Conservation (phyloP, 64 coral and sea anemone species). For the Orbicella faveolata region DNA sequence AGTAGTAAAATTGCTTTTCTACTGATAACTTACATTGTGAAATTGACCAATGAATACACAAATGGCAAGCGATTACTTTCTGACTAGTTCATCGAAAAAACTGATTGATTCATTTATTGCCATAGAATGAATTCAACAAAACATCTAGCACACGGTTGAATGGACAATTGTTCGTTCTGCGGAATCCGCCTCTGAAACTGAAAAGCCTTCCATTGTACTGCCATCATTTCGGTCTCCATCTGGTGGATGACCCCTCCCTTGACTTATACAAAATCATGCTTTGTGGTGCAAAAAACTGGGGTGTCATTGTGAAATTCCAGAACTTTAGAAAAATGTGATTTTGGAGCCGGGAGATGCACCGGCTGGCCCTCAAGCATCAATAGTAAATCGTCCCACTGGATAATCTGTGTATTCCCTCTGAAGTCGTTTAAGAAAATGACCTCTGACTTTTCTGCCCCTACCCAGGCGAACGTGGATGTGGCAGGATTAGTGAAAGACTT, state of each 20-base stretch:
- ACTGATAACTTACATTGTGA: not conserved
- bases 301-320: slow-evolving; percentile 20
- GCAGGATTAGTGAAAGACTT: slow-evolving; percentile 70
- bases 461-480: slow-evolving; percentile 51
- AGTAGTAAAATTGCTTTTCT: not conserved
- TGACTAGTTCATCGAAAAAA: not conserved
- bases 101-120: not conserved
- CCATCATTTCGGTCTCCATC: slow-evolving; percentile 34
- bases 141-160: not conserved
- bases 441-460: slow-evolving; percentile 62
- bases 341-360: slow-evolving; percentile 48
- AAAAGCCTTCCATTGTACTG: not conserved
- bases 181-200: not conserved
- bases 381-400: slow-evolving; percentile 61
- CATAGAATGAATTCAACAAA: not conserved
- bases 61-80: not conserved
- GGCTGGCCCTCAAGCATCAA: slow-evolving; percentile 50
- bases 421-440: slow-evolving; percentile 73
- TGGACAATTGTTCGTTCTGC: not conserved
- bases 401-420: slow-evolving; percentile 39
- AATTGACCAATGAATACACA: not conserved
- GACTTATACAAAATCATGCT: slow-evolving; percentile 10
- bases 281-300: slow-evolving; percentile 8
- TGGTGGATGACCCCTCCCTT: slow-evolving; percentile 15
- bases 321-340: slow-evolving; percentile 33